phyloP scores from a whole-genome alignment of 53 echinoderm and acorn worm genomes.

The Antedon mediterranea region DNA sequence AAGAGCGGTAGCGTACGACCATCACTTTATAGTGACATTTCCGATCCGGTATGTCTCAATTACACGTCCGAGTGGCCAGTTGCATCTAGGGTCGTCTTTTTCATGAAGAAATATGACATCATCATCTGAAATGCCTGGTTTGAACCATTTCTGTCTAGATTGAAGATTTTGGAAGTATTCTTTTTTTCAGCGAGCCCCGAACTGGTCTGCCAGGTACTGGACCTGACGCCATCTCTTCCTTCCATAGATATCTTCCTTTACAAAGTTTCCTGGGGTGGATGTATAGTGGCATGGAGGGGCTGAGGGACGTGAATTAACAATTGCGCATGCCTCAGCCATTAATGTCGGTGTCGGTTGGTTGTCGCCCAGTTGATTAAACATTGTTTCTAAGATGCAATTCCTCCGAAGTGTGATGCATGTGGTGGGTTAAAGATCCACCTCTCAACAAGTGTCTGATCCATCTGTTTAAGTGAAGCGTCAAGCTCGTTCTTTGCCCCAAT shows the following conservation, averaged over 20 bases:
- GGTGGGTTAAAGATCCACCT: slow-evolving; percentile 2
- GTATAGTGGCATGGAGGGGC: slow-evolving; percentile 15
- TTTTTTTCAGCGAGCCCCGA: slow-evolving; percentile 31
- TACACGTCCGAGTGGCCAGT: slow-evolving; percentile 27
- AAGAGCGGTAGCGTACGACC: too few species aligned
- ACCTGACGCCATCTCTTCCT: slow-evolving; percentile 31
- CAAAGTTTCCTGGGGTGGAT: slow-evolving; percentile 15
- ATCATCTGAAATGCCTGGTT: neutral
- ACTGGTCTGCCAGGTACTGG: slow-evolving; percentile 28
- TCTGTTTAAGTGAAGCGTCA: neutral
- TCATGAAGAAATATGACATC: slow-evolving; percentile 27
- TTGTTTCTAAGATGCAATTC: slow-evolving; percentile 23
- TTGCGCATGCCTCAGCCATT: slow-evolving; percentile 28
- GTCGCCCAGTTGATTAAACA: slow-evolving; percentile 27
- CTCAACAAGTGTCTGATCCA: neutral
- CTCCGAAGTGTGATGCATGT: slow-evolving; percentile 16
- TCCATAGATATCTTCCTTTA: slow-evolving; percentile 19
- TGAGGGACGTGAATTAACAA: slow-evolving; percentile 14
- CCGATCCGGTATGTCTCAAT: neutral
- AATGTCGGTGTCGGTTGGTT: slow-evolving; percentile 35
- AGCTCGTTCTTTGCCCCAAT: slow-evolving; percentile 8
- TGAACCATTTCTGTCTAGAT: neutral
- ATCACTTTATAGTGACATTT: too few species aligned
- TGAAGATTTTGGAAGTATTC: slow-evolving; percentile 27
- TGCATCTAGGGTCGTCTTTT: slow-evolving; percentile 12